phyloP scores from a whole-genome alignment of 2,113 vertebrate genomes.

The Isurus oxyrinchus region DNA sequence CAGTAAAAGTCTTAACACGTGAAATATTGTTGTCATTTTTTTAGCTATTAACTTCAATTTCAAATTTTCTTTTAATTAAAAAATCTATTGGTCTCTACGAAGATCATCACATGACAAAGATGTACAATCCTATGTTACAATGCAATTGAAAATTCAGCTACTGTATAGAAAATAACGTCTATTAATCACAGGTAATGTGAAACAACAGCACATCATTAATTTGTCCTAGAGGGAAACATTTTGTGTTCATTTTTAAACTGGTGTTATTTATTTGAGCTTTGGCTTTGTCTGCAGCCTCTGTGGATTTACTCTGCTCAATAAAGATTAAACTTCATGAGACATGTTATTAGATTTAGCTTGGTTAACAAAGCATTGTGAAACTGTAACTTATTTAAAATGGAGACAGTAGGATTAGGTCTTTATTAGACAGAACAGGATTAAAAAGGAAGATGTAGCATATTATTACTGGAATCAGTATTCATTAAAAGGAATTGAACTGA shows the following conservation, averaged over 20 bases:
- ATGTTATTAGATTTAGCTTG: constrained; percentile 2
- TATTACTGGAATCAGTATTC: neutral
- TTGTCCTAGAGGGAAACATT: neutral
- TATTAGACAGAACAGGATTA: neutral
- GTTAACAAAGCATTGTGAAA: neutral
- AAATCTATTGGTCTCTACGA: neutral
- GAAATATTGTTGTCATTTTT: neutral
- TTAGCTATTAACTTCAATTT: neutral
- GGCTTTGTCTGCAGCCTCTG: neutral
- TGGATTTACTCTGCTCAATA: neutral
- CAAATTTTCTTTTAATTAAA: neutral
- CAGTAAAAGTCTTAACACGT: neutral
- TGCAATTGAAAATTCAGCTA: constrained; percentile 42
- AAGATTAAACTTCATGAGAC: neutral
- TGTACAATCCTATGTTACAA: neutral
- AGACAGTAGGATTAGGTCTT: neutral
- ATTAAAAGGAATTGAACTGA: neutral
- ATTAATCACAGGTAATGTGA: constrained; percentile 40
- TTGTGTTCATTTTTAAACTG: neutral
- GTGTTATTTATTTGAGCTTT: neutral
- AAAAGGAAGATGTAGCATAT: neutral
- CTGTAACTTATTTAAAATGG: neutral
- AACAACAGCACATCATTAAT: neutral
- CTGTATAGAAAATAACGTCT: constrained; percentile 41
- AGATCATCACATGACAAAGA: constrained; percentile 34